Conservation (phyloP, 2,113 vertebrate species). For the Diadophis punctatus region DNA sequence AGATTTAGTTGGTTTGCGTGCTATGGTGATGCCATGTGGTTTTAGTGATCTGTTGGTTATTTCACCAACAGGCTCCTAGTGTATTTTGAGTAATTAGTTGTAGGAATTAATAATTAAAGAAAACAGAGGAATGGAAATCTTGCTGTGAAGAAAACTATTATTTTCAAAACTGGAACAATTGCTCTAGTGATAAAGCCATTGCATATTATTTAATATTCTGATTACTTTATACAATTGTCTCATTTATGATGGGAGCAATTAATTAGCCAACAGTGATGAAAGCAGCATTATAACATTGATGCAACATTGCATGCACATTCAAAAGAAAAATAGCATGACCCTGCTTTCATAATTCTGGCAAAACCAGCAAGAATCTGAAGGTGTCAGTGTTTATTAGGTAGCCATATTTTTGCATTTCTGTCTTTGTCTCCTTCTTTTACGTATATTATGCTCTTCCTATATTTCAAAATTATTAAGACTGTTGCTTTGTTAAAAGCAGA, state of each 20-base stretch:
- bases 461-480: slow-evolving; percentile 36
- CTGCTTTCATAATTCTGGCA: background rate
- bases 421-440: slow-evolving; percentile 15
- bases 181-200: background rate
- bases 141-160: background rate
- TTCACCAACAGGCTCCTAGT: background rate
- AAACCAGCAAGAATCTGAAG: background rate
- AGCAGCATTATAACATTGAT: background rate
- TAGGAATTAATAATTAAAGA: background rate
- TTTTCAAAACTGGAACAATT: background rate
- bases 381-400: background rate
- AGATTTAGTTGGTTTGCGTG: background rate
- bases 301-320: background rate
- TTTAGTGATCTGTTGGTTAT: background rate
- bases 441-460: slow-evolving; percentile 5
- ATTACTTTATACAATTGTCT: slow-evolving; percentile 12
- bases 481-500: slow-evolving; percentile 36
- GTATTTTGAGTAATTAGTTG: background rate
- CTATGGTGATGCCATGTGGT: background rate
- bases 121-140: background rate
- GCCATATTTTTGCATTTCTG: slow-evolving; percentile 24
- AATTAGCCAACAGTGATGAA: background rate
- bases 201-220: background rate
- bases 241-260: slow-evolving; percentile 24
- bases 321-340: background rate